Evolutionary conservation across 1,140 invertebrate genomes (phyloP), one percentile per base, ranked within the genome.

Genomic region (Linepithema humile): DNA sequence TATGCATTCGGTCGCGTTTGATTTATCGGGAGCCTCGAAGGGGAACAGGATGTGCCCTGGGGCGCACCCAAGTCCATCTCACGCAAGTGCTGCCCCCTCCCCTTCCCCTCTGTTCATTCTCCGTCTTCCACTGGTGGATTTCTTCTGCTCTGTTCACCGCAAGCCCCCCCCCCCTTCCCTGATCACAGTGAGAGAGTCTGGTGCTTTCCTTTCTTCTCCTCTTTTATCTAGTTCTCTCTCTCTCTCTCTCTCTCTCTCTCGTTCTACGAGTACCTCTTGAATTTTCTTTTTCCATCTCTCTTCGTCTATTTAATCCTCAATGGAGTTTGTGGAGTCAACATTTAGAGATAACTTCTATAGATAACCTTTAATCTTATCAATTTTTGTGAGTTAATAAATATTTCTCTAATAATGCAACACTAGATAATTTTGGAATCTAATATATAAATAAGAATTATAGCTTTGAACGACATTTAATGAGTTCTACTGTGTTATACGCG

Each of bases 31-130:
- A 69, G 84, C 67, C 85, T 85, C 77, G 75, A 80, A 89, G 86
- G 83, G 86, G 84, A 89, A 88, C 87, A 90, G 88, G 88, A 90
- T 91, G 69, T 86, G 88, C 88, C 88, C 85, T 62, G 85, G 85
- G 88, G 89, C 90, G 84, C 88, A 88, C 89, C 89, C 89, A 89
- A 88, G 67, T 88, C 74, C 86, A 89, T 91, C 90, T 89, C 88
- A 88, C 89, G 89, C 89, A 88, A 90, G 80, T 88, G 60, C 64
- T 32, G n/a, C 59, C 48, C 38, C 60, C 64, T 85, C 77, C 53
- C 29, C 83, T 59, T 38, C 35, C 50, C 62, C 73, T 32, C 45
- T 26, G 35, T 64, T 53, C 59, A 48, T 70, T 17, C 72, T 70
- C 29, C 10, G 32, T 62, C 26, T 60, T 40, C n/a, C 48, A 9